Percentiles rank a stretch among this genome's conserved stretches.
Conservation (phyloP, 1,140 invertebrate species). For the Drosophila ercepeae region DNA sequence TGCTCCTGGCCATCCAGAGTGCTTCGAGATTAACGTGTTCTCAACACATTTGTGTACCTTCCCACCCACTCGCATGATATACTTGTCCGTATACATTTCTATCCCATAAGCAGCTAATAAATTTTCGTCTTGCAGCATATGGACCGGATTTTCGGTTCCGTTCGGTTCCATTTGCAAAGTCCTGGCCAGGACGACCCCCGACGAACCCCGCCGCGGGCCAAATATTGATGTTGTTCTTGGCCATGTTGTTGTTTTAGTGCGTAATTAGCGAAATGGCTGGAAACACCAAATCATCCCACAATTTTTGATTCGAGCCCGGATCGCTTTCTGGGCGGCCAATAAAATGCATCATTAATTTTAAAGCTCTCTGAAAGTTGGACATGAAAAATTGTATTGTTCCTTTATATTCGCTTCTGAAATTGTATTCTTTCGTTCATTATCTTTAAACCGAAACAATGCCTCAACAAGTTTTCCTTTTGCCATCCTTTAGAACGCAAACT, state of each 20-base stretch:
- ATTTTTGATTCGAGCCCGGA: constrained; percentile 31
- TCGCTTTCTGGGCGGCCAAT: constrained; percentile 6
- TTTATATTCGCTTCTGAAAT: background rate
- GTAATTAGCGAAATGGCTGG: constrained; percentile 53
- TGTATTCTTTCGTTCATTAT: background rate
- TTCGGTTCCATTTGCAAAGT: background rate
- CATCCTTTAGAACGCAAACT: background rate
- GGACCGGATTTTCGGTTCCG: constrained; percentile 9
- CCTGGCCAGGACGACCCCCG: constrained; percentile 14
- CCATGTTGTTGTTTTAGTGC: constrained; percentile 19
- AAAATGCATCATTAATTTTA: constrained; percentile 54
- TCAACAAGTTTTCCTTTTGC: constrained; percentile 15
- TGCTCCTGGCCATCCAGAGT: constrained; percentile 52
- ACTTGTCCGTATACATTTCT: constrained; percentile 1
- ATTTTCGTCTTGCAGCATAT: constrained; percentile 56
- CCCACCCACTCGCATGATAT: constrained; percentile 1
- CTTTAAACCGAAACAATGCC: no score
- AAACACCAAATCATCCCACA: constrained; percentile 14
- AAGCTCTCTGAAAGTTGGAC: background rate
- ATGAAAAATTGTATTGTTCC: background rate
- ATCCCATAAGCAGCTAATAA: constrained; percentile 65
- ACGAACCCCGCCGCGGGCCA: constrained; percentile 13
- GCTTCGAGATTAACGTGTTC: constrained; percentile 63
- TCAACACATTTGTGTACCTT: constrained; percentile 26
- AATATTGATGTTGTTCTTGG: constrained; percentile 14